These are phyloP conservation scores for Osmoderma eremita DNA, from an alignment of 2,888 invertebrate genomes.

Conservation along the genomic window DNA sequence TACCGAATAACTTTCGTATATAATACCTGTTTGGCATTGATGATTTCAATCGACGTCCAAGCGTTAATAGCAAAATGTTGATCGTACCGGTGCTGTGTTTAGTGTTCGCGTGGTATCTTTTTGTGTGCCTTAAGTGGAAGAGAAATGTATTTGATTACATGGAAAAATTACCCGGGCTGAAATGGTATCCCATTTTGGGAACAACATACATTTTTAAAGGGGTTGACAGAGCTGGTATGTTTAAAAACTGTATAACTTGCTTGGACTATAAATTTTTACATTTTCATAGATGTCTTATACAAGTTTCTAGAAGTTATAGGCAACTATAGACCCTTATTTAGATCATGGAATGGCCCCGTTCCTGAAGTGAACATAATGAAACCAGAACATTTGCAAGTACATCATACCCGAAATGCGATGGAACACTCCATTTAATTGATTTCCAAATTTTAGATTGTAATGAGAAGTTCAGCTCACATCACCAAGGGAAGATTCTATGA, in stretches of 20 bases:
- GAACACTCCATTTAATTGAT: slow-evolving; percentile 14
- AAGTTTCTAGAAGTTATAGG: slow-evolving; percentile 41
- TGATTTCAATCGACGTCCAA: no score
- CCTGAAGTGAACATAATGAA: slow-evolving; percentile 51
- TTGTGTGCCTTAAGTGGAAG: slow-evolving; percentile 20
- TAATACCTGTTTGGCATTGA: no score
- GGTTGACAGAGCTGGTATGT: slow-evolving; percentile 46
- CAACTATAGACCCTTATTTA: slow-evolving; percentile 49
- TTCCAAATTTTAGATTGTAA: slow-evolving; percentile 49
- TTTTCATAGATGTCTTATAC: slow-evolving; percentile 47
- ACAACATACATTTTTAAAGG: slow-evolving; percentile 44
- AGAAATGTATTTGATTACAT: slow-evolving; percentile 16
- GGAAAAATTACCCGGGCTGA: slow-evolving; percentile 46
- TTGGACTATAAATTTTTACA: not conserved
- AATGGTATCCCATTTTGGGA: slow-evolving; percentile 48
- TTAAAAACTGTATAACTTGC: slow-evolving; percentile 28
- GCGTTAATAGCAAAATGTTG: not conserved
- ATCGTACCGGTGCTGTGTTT: not conserved
- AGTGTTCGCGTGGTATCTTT: slow-evolving; percentile 15
- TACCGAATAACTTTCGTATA: no score
- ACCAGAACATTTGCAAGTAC: slow-evolving; percentile 51
- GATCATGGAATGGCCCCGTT: slow-evolving; percentile 48
- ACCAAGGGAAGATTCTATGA: slow-evolving; percentile 49
- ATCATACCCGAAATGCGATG: not conserved
- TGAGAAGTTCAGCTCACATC: slow-evolving; percentile 48